Conservation (phyloP, 1,140 invertebrate genomes). For the Muscidifurax raptorellus region DNA sequence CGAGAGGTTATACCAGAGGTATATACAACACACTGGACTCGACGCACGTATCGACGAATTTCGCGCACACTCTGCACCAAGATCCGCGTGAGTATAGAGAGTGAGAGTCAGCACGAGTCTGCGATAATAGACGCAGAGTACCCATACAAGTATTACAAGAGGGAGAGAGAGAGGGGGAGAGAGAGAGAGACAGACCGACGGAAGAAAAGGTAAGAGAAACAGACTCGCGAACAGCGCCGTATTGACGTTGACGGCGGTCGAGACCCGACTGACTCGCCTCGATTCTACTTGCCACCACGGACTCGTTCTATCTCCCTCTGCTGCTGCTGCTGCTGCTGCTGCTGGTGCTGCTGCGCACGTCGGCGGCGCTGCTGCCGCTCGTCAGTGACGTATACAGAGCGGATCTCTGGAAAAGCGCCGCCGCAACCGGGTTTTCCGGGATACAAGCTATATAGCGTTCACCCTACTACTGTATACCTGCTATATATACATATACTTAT, state of each 20-base stretch:
- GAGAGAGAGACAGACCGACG: background rate
- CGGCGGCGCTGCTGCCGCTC: background rate
- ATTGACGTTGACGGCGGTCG: slow-evolving; percentile 73
- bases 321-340: slow-evolving; percentile 2
- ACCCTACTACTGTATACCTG: no score
- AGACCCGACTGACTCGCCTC: slow-evolving; percentile 72
- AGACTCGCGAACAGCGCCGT: slow-evolving; percentile 56
- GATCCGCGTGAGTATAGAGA: background rate
- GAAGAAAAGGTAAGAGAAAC: background rate
- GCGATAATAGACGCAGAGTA: background rate
- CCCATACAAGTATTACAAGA: no score
- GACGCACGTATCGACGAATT: background rate
- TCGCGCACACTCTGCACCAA: slow-evolving; percentile 12
- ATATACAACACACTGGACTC: background rate
- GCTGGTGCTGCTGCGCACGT: background rate
- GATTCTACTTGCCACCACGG: slow-evolving; percentile 17
- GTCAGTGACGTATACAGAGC: slow-evolving; percentile 70
- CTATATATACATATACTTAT: no score
- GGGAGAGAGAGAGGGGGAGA: background rate
- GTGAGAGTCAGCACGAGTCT: slow-evolving; percentile 27
- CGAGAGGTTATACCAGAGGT: background rate
- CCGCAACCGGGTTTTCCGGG: slow-evolving; percentile 58
- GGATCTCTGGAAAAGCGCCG: slow-evolving; percentile 67
- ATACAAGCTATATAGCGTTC: background rate
- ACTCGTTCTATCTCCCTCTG: slow-evolving; percentile 57